Evolutionary conservation across 2,888 invertebrate species (phyloP), one percentile per base, ranked within the genome.

Genomic region (Adelognathus sp.): DNA sequence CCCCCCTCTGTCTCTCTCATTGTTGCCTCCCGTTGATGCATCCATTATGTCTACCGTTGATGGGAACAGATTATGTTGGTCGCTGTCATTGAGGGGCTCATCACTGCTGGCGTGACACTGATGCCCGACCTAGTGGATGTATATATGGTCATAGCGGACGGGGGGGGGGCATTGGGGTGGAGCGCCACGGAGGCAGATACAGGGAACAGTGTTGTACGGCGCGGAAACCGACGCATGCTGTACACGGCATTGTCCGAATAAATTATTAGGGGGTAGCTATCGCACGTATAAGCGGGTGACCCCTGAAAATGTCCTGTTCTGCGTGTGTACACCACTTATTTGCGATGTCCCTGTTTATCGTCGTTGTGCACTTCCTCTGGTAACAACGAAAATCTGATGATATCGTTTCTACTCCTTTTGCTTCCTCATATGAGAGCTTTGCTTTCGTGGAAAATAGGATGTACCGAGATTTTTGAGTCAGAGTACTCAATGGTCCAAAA

Each of bases 1-100:
- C 83, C 82, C 70, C 75, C 44, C 54, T 46, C 77, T 39, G 71
- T 71, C 54, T 76, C 60, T 56, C 76, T 76, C 83, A 87, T 88
- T 88, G 88, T 88, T 83, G 81, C 74, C 61, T 83, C 85, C 85
- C 84, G 85, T 84, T 86, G 87, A 85, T 83, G 87, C 86, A 84
- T 87, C 89, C 87, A 90, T 90, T 90, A 90, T 90, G 89, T 88
- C 88, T 85, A 80, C 85, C n/a, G 83, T 85, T 85, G 90, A 90
- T 90, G 90, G 89, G 90, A 90, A 90, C 88, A 89, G 90, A 90
- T 90, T 90, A 90, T 87, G 88, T 87, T 86, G 87, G 88, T 88
- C 86, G 87, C 86, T 89, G 90, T 89, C 89, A 89, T 87, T 87
- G 88, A 88, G 82, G 87, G 88, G 85, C 86, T 88, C 86, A 88